Evolutionary conservation across 1,140 invertebrate genomes (phyloP).

Genomic region (Meloidogyne hapla): DNA sequence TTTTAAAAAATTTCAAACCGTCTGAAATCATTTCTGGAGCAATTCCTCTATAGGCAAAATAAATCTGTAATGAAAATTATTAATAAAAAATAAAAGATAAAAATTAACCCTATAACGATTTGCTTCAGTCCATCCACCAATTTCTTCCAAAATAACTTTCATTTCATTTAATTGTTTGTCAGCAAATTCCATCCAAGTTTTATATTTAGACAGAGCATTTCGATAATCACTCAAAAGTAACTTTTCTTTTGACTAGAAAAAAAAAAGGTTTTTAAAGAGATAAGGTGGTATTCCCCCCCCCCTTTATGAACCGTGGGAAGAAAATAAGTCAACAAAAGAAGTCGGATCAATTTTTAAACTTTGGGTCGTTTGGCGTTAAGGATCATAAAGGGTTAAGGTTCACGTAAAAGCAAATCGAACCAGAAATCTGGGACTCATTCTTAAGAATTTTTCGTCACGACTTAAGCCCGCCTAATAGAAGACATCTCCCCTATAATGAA

Average conservation of each 20-base stretch:
- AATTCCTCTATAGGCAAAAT: slow-evolving; percentile 32
- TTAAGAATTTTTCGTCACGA: too few species aligned
- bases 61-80: slow-evolving; percentile 26
- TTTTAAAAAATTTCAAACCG: slow-evolving; percentile 12
- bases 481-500: neutral
- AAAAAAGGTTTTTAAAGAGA: too few species aligned
- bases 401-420: too few species aligned
- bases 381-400: too few species aligned
- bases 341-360: too few species aligned
- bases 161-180: slow-evolving; percentile 28
- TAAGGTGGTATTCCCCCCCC: too few species aligned
- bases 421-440: too few species aligned
- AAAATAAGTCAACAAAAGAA: too few species aligned
- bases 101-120: slow-evolving; percentile 38
- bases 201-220: slow-evolving; percentile 28
- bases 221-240: slow-evolving; percentile 30
- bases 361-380: too few species aligned
- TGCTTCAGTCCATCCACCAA: slow-evolving; percentile 36
- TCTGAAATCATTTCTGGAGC: slow-evolving; percentile 16
- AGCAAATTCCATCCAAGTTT: slow-evolving; percentile 35
- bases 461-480: too few species aligned
- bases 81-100: neutral
- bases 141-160: slow-evolving; percentile 32
- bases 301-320: too few species aligned
- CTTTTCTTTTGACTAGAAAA: slow-evolving; percentile 29